Percentiles rank a stretch among this genome's conserved stretches.
These are phyloP conservation scores for Leptonema lineaticorne DNA, from an alignment of 1,140 invertebrate species.

Conservation along the genomic window DNA sequence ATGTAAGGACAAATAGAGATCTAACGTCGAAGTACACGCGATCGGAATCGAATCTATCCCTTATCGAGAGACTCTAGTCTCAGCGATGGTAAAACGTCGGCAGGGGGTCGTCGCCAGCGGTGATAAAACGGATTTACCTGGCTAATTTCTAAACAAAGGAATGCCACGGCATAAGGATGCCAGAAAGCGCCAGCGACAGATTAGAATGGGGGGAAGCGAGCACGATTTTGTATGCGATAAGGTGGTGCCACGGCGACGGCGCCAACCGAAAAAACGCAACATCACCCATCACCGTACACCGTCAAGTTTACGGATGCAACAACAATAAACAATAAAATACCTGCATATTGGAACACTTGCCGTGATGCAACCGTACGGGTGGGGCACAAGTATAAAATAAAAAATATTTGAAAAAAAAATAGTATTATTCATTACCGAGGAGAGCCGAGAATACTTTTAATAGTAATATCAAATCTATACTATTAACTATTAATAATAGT, in stretches of 20 bases:
- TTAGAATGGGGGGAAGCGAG: slow-evolving; percentile 12
- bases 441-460: no score
- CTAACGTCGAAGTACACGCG: neutral
- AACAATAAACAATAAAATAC: slow-evolving; percentile 5
- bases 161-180: slow-evolving; percentile 28
- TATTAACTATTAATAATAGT: no score
- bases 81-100: neutral
- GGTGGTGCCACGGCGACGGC: slow-evolving; percentile 17
- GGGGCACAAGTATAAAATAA: no score
- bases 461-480: no score
- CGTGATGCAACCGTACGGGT: neutral
- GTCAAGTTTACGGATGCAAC: no score
- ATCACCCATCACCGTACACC: no score
- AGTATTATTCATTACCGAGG: no score
- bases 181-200: slow-evolving; percentile 29
- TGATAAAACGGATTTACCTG: slow-evolving; percentile 26
- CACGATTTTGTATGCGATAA: slow-evolving; percentile 14
- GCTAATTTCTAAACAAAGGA: slow-evolving; percentile 37
- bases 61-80: neutral
- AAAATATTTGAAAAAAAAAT: no score
- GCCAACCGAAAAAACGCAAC: slow-evolving; percentile 26
- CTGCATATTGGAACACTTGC: no score
- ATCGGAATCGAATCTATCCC: neutral
- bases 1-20: no score
- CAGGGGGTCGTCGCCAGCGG: slow-evolving; percentile 7